Evolutionary conservation across 2,113 vertebrate species (phyloP), one percentile per base, ranked within the genome.

Genomic region (Romanogobio albipinnatus): DNA sequence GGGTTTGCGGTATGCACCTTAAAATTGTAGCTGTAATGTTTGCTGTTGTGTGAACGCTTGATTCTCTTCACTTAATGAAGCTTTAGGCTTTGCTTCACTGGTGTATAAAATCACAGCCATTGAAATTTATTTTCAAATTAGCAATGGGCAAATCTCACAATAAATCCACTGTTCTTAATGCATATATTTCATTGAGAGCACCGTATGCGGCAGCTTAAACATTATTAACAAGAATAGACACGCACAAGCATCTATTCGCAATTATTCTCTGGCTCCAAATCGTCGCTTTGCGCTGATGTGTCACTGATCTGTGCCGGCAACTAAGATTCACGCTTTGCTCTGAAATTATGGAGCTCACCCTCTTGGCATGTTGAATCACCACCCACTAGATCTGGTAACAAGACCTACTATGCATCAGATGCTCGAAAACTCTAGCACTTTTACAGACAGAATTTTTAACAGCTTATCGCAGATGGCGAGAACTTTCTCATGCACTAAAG

Each of bases 391-490:
- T 70, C 81, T 81, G 75, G 84, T 85, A 84, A 87, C 86, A 84
- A 86, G 85, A 74, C 77, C 73, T 79, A 74, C 82, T 81, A 77
- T 86, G 88, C 77, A 84, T 87, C 86, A 87, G 84, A 88, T 76
- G 82, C 86, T 89, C 76, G 10, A 33, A 77, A 85, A 79, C 84
- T 87, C 77, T 84, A 85, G 86, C 86, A 87, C 81, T 75, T 66
- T 78, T 70, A 68, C 59, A 83, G 82, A 84, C 70, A 80, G 85
- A 85, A 85, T 85, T 85, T 84, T 87, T 80, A 73, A 82, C 79
- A 87, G 82, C 74, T 85, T 84, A 85, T 82, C 83, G 59, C 86
- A 89, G 88, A 89, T 89, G 88, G 88, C 75, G 66, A 87, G 82
- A 85, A 87, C 64, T 87, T 89, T 86, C 82, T 86, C 78, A 84